Percentiles rank a stretch among this genome's conserved stretches.
phyloP scores from a whole-genome alignment of 2,888 invertebrate genomes.

The Nezara viridula region DNA sequence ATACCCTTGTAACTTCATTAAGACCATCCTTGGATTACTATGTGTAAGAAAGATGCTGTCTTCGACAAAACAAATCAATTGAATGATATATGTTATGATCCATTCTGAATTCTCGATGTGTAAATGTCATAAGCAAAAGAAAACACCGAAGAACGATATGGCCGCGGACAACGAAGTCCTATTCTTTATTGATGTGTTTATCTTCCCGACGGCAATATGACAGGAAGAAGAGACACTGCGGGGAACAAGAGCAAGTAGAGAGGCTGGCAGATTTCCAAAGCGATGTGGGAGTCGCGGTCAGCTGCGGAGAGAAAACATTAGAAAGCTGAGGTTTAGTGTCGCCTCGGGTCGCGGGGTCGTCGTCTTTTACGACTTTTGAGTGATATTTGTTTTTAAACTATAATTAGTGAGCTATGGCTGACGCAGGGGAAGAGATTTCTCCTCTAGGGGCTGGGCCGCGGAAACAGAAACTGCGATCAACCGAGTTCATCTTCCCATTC shows the following conservation, averaged over 20 bases:
- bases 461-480: background rate
- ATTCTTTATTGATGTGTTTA: constrained; percentile 32
- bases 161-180: background rate
- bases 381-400: constrained; percentile 32
- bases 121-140: background rate
- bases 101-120: background rate
- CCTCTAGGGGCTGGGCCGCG: background rate
- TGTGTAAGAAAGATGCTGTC: background rate
- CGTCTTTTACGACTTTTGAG: constrained; percentile 47
- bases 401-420: background rate
- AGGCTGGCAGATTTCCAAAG: constrained; percentile 40
- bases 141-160: background rate
- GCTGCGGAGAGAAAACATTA: constrained; percentile 15
- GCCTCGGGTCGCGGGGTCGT: constrained; percentile 17
- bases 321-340: constrained; percentile 44
- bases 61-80: background rate
- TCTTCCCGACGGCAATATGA: background rate
- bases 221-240: constrained; percentile 14
- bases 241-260: constrained; percentile 20
- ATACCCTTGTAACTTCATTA: too few relatives aligned
- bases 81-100: background rate
- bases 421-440: background rate
- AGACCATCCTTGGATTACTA: too few relatives aligned
- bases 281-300: constrained; percentile 48
- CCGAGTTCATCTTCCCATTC: background rate